Base-by-base conservation (phyloP, 1,140 invertebrate species). In the Leptinotarsa defecta region DNA sequence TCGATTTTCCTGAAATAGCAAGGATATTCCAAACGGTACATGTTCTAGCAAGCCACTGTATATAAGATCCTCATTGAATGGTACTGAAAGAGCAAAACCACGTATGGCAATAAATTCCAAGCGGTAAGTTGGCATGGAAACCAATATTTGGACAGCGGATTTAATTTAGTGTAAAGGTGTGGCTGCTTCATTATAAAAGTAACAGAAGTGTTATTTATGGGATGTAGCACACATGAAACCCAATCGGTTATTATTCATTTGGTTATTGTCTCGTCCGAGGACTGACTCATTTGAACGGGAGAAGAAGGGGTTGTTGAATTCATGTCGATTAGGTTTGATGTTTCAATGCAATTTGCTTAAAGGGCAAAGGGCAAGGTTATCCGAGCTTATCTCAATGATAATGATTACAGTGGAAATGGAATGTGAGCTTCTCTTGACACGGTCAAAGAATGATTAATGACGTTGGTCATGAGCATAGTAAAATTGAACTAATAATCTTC, bases 231-330 rank as follows among this genome's bases (percentile, higher is more conserved):
- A 49, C 57, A 73, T 65, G 71, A 73, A 73, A 73, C 62, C 62
- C 71, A 65, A 73, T 73, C 24, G 71, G 71, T 65, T 73, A 73
- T 73, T 73, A 73, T 73, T 73, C 71, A 73, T 73, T 73, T 73
- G 71, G 64, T 73, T 73, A 73, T 65, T 65, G 64, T 65, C 71
- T 65, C 71, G 63, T 73, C 17, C 52, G 62, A 20, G 15, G 48
- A 48, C 48, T 43, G 48, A 48, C 48, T 43, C 34, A 70, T 70
- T 70, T 20, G 68, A 52, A 70, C 24, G 68, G 52, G 52, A 13
- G n/a, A 57, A 57, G 52, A 57, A 17, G 52, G n/a, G n/a, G 52
- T 57, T 57, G n/a, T 57, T 57, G 1, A 57, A 57, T n/a, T 57
- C n/a, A 17, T 57, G 15, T 15, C n/a, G 52, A 57, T 57, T 19